Evolutionary conservation across 2,888 invertebrate genomes (phyloP).

Genomic region (Girardia tigrina): DNA sequence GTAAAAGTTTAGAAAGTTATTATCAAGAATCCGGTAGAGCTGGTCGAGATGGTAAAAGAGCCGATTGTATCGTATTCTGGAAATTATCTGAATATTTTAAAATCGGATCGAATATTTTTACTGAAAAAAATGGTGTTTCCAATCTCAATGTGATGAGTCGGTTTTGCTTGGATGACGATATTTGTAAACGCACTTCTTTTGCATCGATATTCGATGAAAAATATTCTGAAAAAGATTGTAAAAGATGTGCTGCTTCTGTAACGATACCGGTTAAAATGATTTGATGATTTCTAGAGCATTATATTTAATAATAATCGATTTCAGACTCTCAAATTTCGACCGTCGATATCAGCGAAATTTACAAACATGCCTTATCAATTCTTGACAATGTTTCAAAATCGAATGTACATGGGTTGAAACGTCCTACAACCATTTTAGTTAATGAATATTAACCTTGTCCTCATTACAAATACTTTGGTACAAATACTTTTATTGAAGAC

Average conservation of each 20-base stretch:
- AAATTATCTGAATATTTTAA: slow-evolving; percentile 64
- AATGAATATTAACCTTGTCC: no score
- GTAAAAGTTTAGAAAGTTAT: slow-evolving; percentile 71
- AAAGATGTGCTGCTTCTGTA: slow-evolving; percentile 70
- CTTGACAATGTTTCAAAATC: no score
- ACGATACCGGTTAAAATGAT: slow-evolving; percentile 38
- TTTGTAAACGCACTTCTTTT: slow-evolving; percentile 65
- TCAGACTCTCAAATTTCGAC: no score
- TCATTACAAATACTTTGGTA: no score
- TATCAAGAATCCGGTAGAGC: slow-evolving; percentile 59
- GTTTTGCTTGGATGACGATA: slow-evolving; percentile 59
- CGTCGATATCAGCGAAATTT: no score
- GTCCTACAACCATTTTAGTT: no score
- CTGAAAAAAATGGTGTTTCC: slow-evolving; percentile 60
- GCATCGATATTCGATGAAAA: slow-evolving; percentile 73
- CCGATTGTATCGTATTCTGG: slow-evolving; percentile 66
- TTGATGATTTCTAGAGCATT: no score
- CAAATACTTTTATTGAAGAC: no score
- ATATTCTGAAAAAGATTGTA: slow-evolving; percentile 64
- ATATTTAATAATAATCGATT: no score
- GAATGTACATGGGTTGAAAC: no score
- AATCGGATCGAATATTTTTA: slow-evolving; percentile 63
- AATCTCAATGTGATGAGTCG: slow-evolving; percentile 69
- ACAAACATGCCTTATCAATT: no score
- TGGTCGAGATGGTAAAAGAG: slow-evolving; percentile 61